Base-by-base conservation (phyloP, 2,888 invertebrate species). In the Cerastis rubricosa region DNA sequence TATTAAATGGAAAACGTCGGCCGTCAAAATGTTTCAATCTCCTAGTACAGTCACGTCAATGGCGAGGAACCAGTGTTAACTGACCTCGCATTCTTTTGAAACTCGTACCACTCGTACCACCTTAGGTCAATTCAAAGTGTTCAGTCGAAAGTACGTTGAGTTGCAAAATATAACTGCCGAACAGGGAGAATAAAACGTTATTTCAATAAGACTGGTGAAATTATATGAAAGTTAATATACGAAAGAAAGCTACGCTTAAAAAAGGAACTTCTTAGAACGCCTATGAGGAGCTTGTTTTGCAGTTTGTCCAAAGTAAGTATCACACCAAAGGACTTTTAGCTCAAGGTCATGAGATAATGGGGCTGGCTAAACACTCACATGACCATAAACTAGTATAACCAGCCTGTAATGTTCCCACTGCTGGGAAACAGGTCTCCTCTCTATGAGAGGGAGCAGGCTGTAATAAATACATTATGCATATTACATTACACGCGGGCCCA, bases 1-100 rank as follows among this genome's bases (percentile, higher is more conserved):
- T 71, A 65, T 73, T 61, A 49, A 35, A 79, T 51, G 35, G 45
- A 81, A 78, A 29, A 35, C 40, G 25, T 22, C 5, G 35, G n/a
- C 22, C 66, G 57, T 35, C 5, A 57, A n/a, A 11, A 64, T 64
- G 7, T 40, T 51, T 40, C 22, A 7, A 72, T 25, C 25, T 29
- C n/a, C 9, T n/a, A 2, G 8, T 61, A 29, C 8, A 59, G 29
- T 4, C 40, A 43, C 63, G 2, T 22, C 22, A 40, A 14, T 63
- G 35, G 61, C 35, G 11, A 12, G 7, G n/a, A 43, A n/a, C 14
- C 63, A n/a, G 22, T 40, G 3, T n/a, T 8, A 43, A 8, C 3
- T 43, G 43, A 8, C 14, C 63, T 64, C 2, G 40, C 40, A 2
- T 14, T 43, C 14, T 8, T 40, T 43, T 64, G 8, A 64, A n/a